Evolutionary conservation across 2,797 vertebrate genomes (phyloP).

Genomic region (Gymnoscopelus braueri): DNA sequence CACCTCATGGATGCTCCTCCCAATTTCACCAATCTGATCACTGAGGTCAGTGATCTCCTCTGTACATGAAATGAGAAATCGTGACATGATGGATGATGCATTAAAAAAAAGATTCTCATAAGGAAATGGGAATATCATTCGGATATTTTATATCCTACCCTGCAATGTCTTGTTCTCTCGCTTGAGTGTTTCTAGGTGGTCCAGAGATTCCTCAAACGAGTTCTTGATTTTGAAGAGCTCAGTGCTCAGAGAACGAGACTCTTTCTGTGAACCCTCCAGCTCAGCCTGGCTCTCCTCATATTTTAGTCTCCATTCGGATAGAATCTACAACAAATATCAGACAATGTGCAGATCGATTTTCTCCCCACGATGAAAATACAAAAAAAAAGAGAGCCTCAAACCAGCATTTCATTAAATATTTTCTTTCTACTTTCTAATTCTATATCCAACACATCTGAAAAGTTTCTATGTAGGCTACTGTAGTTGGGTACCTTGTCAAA

Average conservation of each 20-base stretch:
- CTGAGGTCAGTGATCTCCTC: conserved; percentile 82
- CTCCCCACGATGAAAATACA: background rate
- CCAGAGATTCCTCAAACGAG: conserved; percentile 66
- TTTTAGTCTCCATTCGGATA: conserved; percentile 79
- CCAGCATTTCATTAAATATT: background rate
- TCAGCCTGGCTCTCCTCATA: conserved; percentile 78
- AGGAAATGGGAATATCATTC: background rate
- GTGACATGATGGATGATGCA: too few species aligned
- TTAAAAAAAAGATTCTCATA: background rate
- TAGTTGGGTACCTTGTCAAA: conserved; percentile 74
- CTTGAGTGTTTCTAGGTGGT: conserved; percentile 78
- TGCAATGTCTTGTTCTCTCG: conserved; percentile 81
- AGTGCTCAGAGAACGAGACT: conserved; percentile 74
- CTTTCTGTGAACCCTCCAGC: conserved; percentile 79
- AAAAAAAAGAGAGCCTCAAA: too few species aligned
- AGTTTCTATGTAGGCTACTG: background rate
- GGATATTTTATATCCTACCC: conserved; percentile 8
- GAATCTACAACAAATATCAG: conserved; percentile 45
- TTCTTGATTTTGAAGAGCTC: conserved; percentile 83
- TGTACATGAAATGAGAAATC: conserved; percentile 23
- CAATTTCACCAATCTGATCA: conserved; percentile 78
- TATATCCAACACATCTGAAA: background rate
- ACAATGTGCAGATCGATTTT: conserved; percentile 48
- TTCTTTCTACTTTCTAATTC: background rate
- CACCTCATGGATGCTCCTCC: conserved; percentile 76